Evolutionary conservation across 2,113 vertebrate genomes (phyloP), one percentile per base, ranked within the genome.

Genomic region (Emydura subglobosa): DNA sequence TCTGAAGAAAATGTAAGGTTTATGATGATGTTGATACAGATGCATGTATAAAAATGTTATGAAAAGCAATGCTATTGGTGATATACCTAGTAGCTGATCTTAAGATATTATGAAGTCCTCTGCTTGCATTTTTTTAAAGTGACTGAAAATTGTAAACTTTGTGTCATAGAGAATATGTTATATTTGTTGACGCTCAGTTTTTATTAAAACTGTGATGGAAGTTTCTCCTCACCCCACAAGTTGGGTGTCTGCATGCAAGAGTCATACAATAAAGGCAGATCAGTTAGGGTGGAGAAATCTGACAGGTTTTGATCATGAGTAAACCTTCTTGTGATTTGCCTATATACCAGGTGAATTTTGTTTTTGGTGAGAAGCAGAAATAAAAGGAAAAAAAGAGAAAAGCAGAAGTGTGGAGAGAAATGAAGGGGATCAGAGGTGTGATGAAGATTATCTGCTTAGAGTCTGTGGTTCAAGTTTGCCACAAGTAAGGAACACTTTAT

Each of bases 1-100:
- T 6, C 22, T 19, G 1, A 79, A 4, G 51, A 8, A 31, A 7
- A 0, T 0, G 5, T 14, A 1, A 1, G 1, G 29, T 16, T 47
- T 1, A 6, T 1, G 0, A 34, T 1, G 1, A 24, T 2, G 31
- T 39, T 87, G 14, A 50, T n/a, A 9, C 1, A 34, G 57, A 54
- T 16, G 2, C n/a, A 7, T 6, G 24, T 6, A 7, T 4, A 22
- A 55, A 12, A 44, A 59, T 17, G 21, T 16, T 25, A 24, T 44
- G 14, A 12, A 24, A 61, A 88, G 57, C 7, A 25, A 34, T 1
- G 4, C 25, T 24, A 4, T 24, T 0, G 47, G 59, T 22, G 39
- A 10, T 19, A 72, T 72, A 12, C 8, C 19, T 14, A 3, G 1
- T 27, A 44, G 22, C 7, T 22, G 2, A 13, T 51, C 9, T n/a